A percentile compares a stretch with the other conserved stretches of the same genome.
These are phyloP conservation scores for Bettongia penicillata DNA, from an alignment of 2,113 vertebrate species.

Conservation along the genomic window DNA sequence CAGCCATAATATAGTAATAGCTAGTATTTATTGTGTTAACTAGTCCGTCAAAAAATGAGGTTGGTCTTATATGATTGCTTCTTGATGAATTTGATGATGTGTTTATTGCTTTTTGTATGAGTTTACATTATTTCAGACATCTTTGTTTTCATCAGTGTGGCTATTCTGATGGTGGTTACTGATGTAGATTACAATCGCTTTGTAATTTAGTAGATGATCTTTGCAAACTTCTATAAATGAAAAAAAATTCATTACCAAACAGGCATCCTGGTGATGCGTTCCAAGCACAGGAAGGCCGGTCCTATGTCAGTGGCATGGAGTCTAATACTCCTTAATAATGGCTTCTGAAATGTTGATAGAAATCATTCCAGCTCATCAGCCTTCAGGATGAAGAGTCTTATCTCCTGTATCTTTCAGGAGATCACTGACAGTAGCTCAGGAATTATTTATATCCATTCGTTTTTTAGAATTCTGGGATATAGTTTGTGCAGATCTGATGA, in stretches of 20 bases:
- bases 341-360: neutral
- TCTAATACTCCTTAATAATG: neutral
- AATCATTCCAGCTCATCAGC: neutral
- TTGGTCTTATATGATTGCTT: neutral
- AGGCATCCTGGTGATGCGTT: neutral
- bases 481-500: neutral
- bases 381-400: neutral
- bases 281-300: too few species aligned
- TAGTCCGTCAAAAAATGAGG: neutral
- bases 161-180: neutral
- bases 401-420: neutral
- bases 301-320: neutral
- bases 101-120: neutral
- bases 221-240: neutral
- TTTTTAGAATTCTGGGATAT: neutral
- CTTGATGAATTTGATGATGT: neutral
- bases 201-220: neutral
- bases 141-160: too few species aligned
- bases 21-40: too few species aligned
- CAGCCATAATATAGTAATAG: too few species aligned
- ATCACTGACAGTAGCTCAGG: neutral
- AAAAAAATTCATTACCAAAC: neutral
- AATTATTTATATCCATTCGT: neutral
- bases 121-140: neutral
- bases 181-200: neutral